Evolutionary conservation across 2,888 invertebrate genomes (phyloP), one percentile per base, ranked within the genome.

Genomic region (Eubasilissa splendida): DNA sequence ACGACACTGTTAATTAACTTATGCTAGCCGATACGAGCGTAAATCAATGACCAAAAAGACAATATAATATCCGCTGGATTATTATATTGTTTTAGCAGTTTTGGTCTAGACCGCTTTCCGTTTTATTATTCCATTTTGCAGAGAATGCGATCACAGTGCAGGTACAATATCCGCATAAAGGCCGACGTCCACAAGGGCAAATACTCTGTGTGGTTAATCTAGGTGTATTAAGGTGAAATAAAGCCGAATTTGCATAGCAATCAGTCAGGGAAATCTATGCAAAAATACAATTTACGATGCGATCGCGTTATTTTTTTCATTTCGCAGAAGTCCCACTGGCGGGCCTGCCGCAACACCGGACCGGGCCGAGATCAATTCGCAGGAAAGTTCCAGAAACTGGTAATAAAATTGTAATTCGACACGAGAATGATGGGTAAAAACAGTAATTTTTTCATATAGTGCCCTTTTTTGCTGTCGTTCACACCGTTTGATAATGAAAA

Each of bases 251-350:
- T 84, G 84, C 84, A 84, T 84, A 81, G 60, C 78, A 81, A 84
- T 84, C 84, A 71, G 74, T 71, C 58, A 70, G 66, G 78, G 53
- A 83, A 81, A 84, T 84, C 84, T 84, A 83, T 83, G 84, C 82
- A 83, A 81, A 83, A 83, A 84, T 82, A 83, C 82, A 78, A 80
- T 82, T 84, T 82, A 83, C 83, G 82, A 84, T 84, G 81, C 71
- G 75, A 84, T 84, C 83, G 82, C 84, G 81, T 84, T 70, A 70
- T 54, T 70, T 82, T 80, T 84, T 82, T 82, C 76, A 58, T 58
- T 71, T 71, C 60, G 52, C 53, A 59, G 56, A 70, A 65, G 77
- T 58, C 59, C 53, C 59, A 59, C 68, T 52, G 59, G 22, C 70
- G 76, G 76, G 56, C 65, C 66, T 53, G 76, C 76, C 76, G 56